Percentiles rank a stretch among this genome's conserved stretches.
Conservation (phyloP, 2,113 vertebrate species). For the Myotis brandtii region DNA sequence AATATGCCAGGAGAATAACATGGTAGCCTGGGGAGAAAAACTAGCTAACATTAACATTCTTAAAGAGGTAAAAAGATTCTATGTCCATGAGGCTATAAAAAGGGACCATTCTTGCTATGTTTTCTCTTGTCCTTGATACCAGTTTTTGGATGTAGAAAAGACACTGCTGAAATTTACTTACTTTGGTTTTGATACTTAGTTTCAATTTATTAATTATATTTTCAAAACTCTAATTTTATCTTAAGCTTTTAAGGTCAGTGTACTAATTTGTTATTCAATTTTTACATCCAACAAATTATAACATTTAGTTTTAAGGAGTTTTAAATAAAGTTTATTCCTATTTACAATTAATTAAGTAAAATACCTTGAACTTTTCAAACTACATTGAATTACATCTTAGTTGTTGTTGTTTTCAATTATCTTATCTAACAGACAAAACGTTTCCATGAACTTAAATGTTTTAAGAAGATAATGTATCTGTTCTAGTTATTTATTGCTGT, state of each 20-base stretch:
- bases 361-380: not conserved
- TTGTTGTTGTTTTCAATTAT: not conserved
- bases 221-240: conserved; percentile 16
- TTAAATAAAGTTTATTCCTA: conserved; percentile 11
- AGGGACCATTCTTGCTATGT: not conserved
- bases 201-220: conserved; percentile 18
- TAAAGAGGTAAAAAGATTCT: not conserved
- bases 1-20: not conserved
- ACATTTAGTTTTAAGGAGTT: conserved; percentile 2
- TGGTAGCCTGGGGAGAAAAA: accelerated
- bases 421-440: not conserved
- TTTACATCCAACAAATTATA: not conserved
- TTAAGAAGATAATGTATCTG: not conserved
- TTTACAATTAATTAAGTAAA: conserved; percentile 37
- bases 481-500: not conserved
- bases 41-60: not conserved
- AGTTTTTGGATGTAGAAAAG: not conserved
- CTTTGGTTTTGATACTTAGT: not conserved
- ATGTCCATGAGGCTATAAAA: not conserved
- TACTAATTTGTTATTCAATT: not conserved
- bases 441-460: not conserved
- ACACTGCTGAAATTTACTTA: not conserved
- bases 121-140: not conserved
- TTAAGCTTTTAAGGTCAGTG: not conserved
- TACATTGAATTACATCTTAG: not conserved